Base-by-base conservation (phyloP, 2,797 vertebrate genomes). In the Protonibea diacanthus region DNA sequence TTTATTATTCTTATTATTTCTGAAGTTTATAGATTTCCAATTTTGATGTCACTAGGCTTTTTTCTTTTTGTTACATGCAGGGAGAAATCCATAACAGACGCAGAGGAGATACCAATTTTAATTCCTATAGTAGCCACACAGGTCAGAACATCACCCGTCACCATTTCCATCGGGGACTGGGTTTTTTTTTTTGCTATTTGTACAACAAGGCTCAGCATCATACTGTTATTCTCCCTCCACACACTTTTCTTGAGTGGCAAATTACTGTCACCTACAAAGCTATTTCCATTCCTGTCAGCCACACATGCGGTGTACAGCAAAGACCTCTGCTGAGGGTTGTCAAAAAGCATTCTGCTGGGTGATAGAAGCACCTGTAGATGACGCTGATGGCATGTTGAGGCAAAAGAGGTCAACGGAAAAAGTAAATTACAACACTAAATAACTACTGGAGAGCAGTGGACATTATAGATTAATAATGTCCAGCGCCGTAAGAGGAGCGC, bases 361-460 rank as follows among this genome's bases (percentile, higher is more conserved):
- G 64, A 29, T 25, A 45, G 40, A 82, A 49, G 44, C 17, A 72
- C 44, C 29, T 68, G 45, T 69, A 57, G 65, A 66, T 55, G 52
- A 74, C 66, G 61, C 63, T 71, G 72, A 74, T 72, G 44, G 57
- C 53, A 63, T 44, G 51, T 65, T 76, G 42, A 68, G 33, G 18
- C 44, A 62, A 21, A 78, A 61, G 25, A 82, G 81, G 72, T 85
- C 38, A 85, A 73, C 56, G 21, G 61, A 79, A 84, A 84, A 73
- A 81, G 49, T 64, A 76, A 75, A 89, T 83, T 51, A 59, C 60
- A 78, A 27, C 72, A 65, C 57, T 82, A 69, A 83, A 85, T 80
- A 78, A 82, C 59, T 42, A 38, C 44, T 9, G 1, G 14, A 53
- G 40, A 58, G 64, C 60, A 53, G 38, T 10, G 47, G 45, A 44